phyloP scores from a whole-genome alignment of 1,140 invertebrate genomes.

The Nixonia krombeini region DNA sequence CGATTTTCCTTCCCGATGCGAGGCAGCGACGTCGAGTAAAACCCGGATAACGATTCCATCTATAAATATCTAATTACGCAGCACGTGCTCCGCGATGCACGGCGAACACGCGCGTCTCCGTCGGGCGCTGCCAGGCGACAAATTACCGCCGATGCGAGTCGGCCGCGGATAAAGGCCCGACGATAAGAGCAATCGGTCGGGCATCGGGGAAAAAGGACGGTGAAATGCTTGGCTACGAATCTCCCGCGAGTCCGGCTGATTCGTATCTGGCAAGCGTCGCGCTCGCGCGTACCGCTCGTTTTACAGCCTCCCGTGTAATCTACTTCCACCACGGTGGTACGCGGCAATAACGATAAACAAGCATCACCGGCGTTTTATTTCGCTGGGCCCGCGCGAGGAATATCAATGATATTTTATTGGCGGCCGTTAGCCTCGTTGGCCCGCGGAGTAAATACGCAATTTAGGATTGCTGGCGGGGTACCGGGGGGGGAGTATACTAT shows the following conservation, averaged over 20 bases:
- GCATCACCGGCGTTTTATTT: constrained; percentile 49
- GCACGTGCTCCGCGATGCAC: constrained; percentile 25
- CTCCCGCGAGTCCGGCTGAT: too few relatives aligned
- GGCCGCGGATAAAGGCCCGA: too few relatives aligned
- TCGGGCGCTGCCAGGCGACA: constrained; percentile 28
- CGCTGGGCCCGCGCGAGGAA: constrained; percentile 29
- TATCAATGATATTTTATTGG: constrained; percentile 67
- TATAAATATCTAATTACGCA: constrained; percentile 27
- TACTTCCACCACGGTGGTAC: constrained; percentile 36
- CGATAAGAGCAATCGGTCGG: too few relatives aligned
- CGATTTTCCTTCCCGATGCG: constrained; percentile 19
- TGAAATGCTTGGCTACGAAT: too few relatives aligned
- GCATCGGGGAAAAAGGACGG: too few relatives aligned
- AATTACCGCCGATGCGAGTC: constrained; percentile 19
- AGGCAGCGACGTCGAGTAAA: constrained; percentile 8
- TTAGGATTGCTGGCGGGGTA: constrained; percentile 35
- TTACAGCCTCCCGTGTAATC: constrained; percentile 49
- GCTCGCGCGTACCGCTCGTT: constrained; percentile 46
- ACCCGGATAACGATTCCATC: constrained; percentile 21
- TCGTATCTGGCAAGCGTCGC: neutral
- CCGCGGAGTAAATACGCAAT: constrained; percentile 54
- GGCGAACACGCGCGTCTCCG: constrained; percentile 7
- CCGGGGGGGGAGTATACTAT: neutral
- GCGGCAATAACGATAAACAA: constrained; percentile 61
- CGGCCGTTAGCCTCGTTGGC: constrained; percentile 44